These are phyloP conservation scores for Musca domestica DNA, from an alignment of 1,140 invertebrate genomes.

Conservation along the genomic window DNA sequence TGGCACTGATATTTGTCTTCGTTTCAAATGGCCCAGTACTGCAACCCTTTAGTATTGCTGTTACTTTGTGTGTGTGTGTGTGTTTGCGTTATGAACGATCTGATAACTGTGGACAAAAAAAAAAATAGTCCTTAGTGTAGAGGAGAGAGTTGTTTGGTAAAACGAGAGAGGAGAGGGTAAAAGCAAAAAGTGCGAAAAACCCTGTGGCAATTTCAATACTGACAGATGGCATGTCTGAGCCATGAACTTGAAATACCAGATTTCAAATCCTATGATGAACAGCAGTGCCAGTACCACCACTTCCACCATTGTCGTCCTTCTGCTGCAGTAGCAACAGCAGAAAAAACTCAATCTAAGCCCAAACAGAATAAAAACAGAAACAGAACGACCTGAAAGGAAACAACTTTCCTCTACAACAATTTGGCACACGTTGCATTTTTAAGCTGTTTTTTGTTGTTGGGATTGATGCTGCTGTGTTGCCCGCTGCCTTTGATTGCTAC, in stretches of 20 bases:
- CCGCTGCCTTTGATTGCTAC: background rate
- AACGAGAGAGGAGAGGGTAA: background rate
- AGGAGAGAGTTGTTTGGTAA: too few species aligned
- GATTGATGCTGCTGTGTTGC: background rate
- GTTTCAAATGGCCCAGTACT: too few species aligned
- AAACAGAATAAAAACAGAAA: too few species aligned
- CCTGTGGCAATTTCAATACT: slow-evolving; percentile 22
- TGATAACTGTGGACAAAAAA: background rate
- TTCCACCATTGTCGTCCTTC: too few species aligned
- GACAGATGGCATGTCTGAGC: slow-evolving; percentile 24
- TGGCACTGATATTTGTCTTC: background rate
- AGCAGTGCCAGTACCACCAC: too few species aligned
- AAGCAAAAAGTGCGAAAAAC: background rate
- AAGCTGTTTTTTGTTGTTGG: background rate
- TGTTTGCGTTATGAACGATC: too few species aligned
- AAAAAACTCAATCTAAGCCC: too few species aligned
- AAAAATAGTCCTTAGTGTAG: background rate
- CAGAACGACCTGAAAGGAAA: too few species aligned
- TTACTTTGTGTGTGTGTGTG: too few species aligned
- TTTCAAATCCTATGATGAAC: background rate
- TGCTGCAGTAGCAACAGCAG: background rate
- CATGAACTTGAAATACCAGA: slow-evolving; percentile 19
- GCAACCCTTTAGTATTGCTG: too few species aligned
- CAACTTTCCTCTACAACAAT: slow-evolving; percentile 1
- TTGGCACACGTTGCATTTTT: slow-evolving; percentile 19